Base-by-base conservation (phyloP, 2,888 invertebrate species). In the Timema podura region DNA sequence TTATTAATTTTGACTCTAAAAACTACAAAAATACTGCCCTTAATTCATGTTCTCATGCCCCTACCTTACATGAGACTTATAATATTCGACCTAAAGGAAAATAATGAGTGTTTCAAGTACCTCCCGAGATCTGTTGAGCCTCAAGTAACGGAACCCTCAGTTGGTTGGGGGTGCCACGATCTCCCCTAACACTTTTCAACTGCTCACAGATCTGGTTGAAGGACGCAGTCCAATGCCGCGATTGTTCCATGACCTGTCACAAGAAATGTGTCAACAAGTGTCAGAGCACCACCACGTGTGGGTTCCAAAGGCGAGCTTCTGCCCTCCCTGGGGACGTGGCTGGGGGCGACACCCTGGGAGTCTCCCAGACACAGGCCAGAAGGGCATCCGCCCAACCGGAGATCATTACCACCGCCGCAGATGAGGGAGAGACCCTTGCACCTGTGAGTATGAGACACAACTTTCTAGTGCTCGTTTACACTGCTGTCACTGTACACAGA, bases 201-300 rank as follows among this genome's bases (percentile, higher is more conserved):
- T 61, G 30, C 9, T 54, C 73, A 7, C 70, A 95, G 91, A 97
- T 98, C 76, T 98, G 98, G 98, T 83, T 98, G 73, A 97, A 97
- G 82, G 95, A 95, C 77, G 98, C 96, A 5, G 93, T 95, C 77
- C 93, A 95, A 79, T 98, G 98, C 81, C 87, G 89, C 68, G 89
- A 90, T 74, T 98, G 98, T 79, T 88, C 89, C 0, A 89, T 96
- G 84, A 93, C 94, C 75, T 96, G 96, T 79, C 98, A 98, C 82
- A 97, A 96, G 82, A 98, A 98, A 80, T 98, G 98, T 81, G 90
- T 95, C 74, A 88, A 88, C 10, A 93, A 94, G 78, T 96, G 96
- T 80, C 92, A 91, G 79, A 84, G 86, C 67, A 87, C 88, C 71
- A 89, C 88, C 15, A 83, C 85, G n/a, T 91, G 91, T 75, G 76